Percentiles rank a stretch among this genome's conserved stretches.
Evolutionary conservation across 1,140 invertebrate species (phyloP).

Genomic region (Macrobrachium nipponense): DNA sequence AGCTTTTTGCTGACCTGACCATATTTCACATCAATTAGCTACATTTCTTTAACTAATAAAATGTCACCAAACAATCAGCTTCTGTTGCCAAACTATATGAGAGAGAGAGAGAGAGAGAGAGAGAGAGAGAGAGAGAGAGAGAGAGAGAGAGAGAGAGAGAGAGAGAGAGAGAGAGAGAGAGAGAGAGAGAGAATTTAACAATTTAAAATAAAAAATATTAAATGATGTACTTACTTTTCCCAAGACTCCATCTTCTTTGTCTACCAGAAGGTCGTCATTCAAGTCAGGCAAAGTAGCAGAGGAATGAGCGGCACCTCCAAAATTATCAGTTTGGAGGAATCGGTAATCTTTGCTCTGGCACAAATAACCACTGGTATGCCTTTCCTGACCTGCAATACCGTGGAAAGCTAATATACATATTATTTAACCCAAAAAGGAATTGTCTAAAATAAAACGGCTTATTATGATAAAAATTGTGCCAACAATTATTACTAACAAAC

Average conservation of each 20-base stretch:
- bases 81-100: too few relatives aligned
- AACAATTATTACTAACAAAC: too few relatives aligned
- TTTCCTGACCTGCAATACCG: conserved; percentile 16
- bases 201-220: neutral
- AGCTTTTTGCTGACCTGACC: too few relatives aligned
- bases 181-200: neutral
- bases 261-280: conserved; percentile 44
- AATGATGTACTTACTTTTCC: conserved; percentile 42
- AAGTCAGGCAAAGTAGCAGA: neutral
- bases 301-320: conserved; percentile 2
- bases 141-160: conserved; percentile 10
- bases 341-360: neutral
- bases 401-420: neutral
- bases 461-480: too few relatives aligned
- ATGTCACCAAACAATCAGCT: too few relatives aligned
- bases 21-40: too few relatives aligned
- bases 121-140: conserved; percentile 11
- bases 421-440: too few relatives aligned
- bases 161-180: conserved; percentile 15
- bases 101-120: too few relatives aligned
- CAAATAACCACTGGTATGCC: conserved; percentile 1
- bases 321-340: neutral
- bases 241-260: conserved; percentile 38
- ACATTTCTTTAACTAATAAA: too few relatives aligned
- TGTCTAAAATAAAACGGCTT: too few relatives aligned